A percentile compares a stretch with the other conserved stretches of the same genome.
phyloP scores from a whole-genome alignment of 2,797 vertebrate species.

The Buceros bicornis region DNA sequence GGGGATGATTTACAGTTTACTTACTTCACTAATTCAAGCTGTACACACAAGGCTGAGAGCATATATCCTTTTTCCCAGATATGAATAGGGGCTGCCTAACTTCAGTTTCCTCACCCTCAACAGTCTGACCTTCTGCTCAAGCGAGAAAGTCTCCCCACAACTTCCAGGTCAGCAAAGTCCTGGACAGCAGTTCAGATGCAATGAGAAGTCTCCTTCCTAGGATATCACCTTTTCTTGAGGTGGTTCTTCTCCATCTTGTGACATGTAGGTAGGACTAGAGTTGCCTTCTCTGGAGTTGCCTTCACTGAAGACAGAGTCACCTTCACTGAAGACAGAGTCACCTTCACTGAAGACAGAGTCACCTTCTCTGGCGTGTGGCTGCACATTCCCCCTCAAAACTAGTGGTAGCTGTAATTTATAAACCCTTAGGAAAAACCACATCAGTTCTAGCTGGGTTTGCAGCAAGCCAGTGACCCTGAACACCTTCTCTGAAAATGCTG shows the following conservation, averaged over 20 bases:
- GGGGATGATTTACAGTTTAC: not conserved
- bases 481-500: not conserved
- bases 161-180: not conserved
- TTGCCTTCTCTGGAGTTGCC: not conserved
- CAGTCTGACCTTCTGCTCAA: not conserved
- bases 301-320: not conserved
- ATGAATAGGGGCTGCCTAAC: not conserved
- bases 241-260: not conserved
- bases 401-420: no score
- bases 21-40: not conserved
- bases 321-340: not conserved
- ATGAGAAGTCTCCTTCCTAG: not conserved
- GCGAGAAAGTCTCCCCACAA: not conserved
- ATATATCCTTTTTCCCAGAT: not conserved
- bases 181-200: not conserved
- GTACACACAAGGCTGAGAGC: not conserved
- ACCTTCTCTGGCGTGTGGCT: no score
- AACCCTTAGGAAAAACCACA: no score
- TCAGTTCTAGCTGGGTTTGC: not conserved
- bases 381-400: no score
- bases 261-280: not conserved
- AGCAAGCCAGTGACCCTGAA: not conserved
- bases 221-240: accelerated
- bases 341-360: no score
- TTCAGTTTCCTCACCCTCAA: not conserved